Percentiles rank a stretch among this genome's conserved stretches.
These are phyloP conservation scores for Papilio helenus DNA, from an alignment of 1,140 invertebrate genomes.

Conservation along the genomic window DNA sequence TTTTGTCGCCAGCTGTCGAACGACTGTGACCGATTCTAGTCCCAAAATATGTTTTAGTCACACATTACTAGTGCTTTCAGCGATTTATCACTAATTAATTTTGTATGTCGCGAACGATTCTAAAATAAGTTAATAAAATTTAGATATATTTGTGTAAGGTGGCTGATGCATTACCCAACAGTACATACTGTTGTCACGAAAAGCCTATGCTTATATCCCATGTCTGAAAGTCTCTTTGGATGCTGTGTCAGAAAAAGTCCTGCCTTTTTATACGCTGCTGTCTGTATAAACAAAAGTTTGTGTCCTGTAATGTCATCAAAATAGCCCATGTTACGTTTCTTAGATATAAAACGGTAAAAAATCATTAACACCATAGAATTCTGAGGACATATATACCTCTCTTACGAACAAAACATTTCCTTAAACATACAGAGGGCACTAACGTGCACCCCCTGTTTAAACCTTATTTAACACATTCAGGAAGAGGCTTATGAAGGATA, in stretches of 20 bases:
- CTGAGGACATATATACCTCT: not conserved
- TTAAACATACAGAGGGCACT: not conserved
- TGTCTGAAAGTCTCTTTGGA: not conserved
- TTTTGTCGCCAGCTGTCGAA: conserved; percentile 68
- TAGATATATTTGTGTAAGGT: not conserved
- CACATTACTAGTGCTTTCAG: conserved; percentile 7
- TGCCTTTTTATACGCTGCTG: not conserved
- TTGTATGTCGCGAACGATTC: not conserved
- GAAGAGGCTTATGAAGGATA: not conserved
- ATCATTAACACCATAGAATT: not conserved
- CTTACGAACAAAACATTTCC: not conserved
- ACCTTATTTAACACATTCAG: not conserved
- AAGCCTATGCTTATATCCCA: not conserved
- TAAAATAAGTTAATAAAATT: not conserved
- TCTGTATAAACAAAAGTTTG: not conserved
- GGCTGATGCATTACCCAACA: not conserved
- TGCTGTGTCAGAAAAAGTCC: not conserved
- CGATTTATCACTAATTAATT: not conserved
- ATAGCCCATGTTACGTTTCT: not conserved
- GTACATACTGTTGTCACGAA: not conserved
- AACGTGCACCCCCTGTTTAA: not conserved
- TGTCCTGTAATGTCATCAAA: not conserved
- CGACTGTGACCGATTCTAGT: conserved; percentile 59
- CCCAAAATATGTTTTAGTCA: conserved; percentile 57
- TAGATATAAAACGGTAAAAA: not conserved